A percentile compares a stretch with the other conserved stretches of the same genome.
Conservation (phyloP, 2,113 vertebrate genomes). For the Corydoras maculifer region DNA sequence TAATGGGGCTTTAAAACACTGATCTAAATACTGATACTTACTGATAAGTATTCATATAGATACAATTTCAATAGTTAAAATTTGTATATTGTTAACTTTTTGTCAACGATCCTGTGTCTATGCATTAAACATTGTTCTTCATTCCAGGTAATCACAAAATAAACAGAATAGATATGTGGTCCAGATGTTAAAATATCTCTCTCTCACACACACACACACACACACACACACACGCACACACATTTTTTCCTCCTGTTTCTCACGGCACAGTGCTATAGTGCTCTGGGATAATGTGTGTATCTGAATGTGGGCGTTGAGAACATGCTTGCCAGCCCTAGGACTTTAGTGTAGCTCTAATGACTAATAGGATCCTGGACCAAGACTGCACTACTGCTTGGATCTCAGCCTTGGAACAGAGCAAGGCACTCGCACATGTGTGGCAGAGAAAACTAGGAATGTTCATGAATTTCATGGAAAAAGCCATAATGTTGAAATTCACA, state of each 20-base stretch:
- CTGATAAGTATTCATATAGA: no score
- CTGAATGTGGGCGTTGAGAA: conserved; percentile 18
- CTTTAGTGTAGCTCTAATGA: conserved; percentile 29
- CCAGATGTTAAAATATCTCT: background rate
- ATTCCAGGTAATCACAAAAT: background rate
- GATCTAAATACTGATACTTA: no score
- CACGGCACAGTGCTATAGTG: conserved; percentile 20
- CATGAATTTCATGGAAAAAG: conserved; percentile 17
- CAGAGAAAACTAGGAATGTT: conserved; percentile 26
- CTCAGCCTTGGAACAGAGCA: conserved; percentile 39
- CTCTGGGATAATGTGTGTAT: conserved; percentile 14
- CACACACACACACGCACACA: background rate
- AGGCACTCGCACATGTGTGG: conserved; percentile 18
- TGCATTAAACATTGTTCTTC: background rate
- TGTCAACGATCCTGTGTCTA: background rate
- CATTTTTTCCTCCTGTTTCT: conserved; percentile 18
- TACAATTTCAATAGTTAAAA: no score
- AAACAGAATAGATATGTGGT: background rate
- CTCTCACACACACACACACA: background rate
- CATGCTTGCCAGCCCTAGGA: conserved; percentile 10
- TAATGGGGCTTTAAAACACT: no score
- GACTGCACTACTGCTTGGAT: conserved; percentile 38
- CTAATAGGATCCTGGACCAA: conserved; percentile 39
- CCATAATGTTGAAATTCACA: conserved; percentile 12
- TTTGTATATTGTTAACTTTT: no score